These are phyloP conservation scores for Lomographa bimaculata DNA, from an alignment of 2,888 invertebrate genomes.

Conservation along the genomic window DNA sequence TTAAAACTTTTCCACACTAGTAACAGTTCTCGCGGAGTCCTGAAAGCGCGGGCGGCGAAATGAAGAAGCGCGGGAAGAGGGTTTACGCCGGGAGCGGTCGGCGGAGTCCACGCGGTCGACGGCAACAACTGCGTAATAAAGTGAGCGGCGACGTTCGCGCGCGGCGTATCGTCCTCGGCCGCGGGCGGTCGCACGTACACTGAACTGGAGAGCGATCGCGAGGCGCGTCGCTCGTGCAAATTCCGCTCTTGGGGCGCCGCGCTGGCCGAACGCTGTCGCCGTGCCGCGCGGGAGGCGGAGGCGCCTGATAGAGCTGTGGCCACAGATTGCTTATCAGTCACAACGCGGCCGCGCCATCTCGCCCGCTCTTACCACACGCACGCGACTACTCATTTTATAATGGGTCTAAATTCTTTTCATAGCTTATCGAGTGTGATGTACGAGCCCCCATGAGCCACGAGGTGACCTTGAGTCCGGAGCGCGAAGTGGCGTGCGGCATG, in stretches of 20 bases:
- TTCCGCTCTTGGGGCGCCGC: conserved; percentile 63
- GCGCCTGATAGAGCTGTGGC: conserved; percentile 66
- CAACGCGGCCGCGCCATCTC: conserved; percentile 59
- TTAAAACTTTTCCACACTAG: conserved; percentile 74
- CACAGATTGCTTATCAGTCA: no score
- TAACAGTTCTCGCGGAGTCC: conserved; percentile 68
- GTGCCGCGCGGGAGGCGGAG: conserved; percentile 45
- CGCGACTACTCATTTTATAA: conserved; percentile 35
- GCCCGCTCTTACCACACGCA: conserved; percentile 43
- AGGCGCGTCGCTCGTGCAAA: conserved; percentile 71
- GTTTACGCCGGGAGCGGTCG: conserved; percentile 43
- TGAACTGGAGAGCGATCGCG: conserved; percentile 52
- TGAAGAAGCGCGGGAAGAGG: conserved; percentile 31
- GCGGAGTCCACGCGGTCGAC: conserved; percentile 74
- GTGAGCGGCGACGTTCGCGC: conserved; percentile 56
- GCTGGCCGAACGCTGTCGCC: conserved; percentile 43
- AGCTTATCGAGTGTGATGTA: conserved; percentile 43
- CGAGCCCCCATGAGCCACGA: conserved; percentile 33
- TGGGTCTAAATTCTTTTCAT: conserved; percentile 51
- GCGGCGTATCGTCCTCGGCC: conserved; percentile 64
- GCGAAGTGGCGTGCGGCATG: conserved; percentile 28
- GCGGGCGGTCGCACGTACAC: conserved; percentile 78
- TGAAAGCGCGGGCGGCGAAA: conserved; percentile 31
- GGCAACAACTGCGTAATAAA: conserved; percentile 79
- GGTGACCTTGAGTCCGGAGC: conserved; percentile 44